These are phyloP conservation scores for Hoplostethus atlanticus DNA, from an alignment of 2,797 vertebrate species.

Conservation along the genomic window DNA sequence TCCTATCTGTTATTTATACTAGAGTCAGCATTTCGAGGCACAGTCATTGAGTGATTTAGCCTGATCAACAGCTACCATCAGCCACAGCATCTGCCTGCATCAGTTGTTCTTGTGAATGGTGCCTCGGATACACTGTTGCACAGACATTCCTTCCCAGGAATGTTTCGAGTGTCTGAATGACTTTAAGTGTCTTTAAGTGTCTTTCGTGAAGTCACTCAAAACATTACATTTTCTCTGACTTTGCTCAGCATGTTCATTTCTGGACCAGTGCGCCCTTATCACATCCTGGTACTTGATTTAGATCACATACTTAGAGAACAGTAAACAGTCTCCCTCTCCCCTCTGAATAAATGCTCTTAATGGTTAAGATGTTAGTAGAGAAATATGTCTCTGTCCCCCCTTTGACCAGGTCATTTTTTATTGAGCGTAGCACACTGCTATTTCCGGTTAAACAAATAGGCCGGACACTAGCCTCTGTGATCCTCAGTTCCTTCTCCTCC, in stretches of 20 bases:
- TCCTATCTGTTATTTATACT: neutral
- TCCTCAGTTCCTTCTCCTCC: slow-evolving; percentile 46
- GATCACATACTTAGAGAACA: slow-evolving; percentile 10
- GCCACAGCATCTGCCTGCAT: no score
- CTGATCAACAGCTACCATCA: neutral
- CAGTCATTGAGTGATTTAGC: neutral
- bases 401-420: slow-evolving; percentile 32
- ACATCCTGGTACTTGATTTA: neutral
- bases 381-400: slow-evolving; percentile 14
- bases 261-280: slow-evolving; percentile 3
- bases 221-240: no score
- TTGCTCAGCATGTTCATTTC: neutral
- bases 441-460: slow-evolving; percentile 53
- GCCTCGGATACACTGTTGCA: no score
- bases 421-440: slow-evolving; percentile 26
- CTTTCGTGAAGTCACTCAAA: no score
- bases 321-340: neutral
- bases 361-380: slow-evolving; percentile 13
- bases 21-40: neutral
- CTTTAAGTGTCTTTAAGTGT: no score
- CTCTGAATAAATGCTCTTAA: neutral
- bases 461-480: neutral
- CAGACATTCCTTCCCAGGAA: no score
- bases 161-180: no score
- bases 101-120: no score